Conservation (phyloP, 2,888 invertebrate genomes). For the Ormyrus nitidulus region DNA sequence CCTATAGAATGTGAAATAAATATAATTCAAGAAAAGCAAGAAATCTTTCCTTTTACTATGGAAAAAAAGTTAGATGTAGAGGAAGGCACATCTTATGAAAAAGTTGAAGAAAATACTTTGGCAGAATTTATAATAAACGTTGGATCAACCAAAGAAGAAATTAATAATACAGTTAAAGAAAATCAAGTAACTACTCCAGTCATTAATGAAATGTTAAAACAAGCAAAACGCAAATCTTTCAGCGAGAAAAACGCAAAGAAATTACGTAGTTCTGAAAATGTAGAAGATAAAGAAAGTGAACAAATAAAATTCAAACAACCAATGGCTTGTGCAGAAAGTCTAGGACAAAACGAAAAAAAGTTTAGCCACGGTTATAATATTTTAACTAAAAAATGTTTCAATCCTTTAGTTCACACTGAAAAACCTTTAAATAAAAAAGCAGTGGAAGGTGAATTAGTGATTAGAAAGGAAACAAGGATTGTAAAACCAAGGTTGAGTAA, state of each 20-base stretch:
- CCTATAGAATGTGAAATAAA: neutral
- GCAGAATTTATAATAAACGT: neutral
- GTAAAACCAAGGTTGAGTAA: conserved; percentile 30
- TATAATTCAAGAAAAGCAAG: neutral
- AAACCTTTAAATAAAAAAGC: neutral
- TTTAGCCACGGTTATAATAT: neutral
- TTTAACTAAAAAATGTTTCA: neutral
- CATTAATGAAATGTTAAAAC: neutral
- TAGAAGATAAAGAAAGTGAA: conserved; percentile 1
- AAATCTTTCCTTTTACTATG: neutral
- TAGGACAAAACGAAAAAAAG: conserved; percentile 2
- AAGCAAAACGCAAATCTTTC: neutral
- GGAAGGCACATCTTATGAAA: neutral
- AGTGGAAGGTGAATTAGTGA: neutral
- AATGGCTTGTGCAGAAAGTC: neutral
- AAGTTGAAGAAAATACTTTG: neutral
- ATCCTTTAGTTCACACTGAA: conserved; percentile 6
- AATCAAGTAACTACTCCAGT: neutral
- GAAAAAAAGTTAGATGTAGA: neutral
- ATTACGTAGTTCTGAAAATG: neutral
- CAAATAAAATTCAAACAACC: neutral
- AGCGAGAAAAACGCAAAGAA: conserved; percentile 1
- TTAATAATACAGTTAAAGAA: neutral
- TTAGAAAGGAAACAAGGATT: neutral
- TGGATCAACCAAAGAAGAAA: neutral